A percentile compares a stretch with the other conserved stretches of the same genome.
phyloP scores from a whole-genome alignment of 2,113 vertebrate species.

The Neofelis nebulosa region DNA sequence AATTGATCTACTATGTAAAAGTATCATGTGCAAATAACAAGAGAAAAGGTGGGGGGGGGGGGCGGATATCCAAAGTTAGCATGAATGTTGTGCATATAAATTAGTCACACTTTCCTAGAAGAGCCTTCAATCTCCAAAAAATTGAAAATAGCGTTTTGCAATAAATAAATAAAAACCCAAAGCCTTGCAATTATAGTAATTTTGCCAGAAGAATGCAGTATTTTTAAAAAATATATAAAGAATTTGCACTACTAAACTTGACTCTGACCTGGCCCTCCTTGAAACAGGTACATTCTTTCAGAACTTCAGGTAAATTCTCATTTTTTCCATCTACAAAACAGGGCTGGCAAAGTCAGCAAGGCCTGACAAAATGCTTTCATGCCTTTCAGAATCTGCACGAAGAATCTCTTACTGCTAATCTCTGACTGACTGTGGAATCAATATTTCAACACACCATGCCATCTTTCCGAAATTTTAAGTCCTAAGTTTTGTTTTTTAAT shows the following conservation, averaged over 20 bases:
- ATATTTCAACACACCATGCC: background rate
- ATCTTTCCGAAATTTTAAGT: constrained; percentile 28
- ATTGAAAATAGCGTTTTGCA: background rate
- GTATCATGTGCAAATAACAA: background rate
- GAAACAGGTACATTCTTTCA: background rate
- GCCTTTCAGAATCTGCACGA: background rate
- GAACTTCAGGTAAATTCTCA: background rate
- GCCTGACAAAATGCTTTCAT: background rate
- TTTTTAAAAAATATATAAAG: background rate
- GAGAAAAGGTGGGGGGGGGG: background rate
- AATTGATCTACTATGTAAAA: background rate
- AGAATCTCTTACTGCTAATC: background rate
- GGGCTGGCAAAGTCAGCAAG: background rate
- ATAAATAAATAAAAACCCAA: constrained; percentile 12
- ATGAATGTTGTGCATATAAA: background rate
- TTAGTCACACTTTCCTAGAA: background rate
- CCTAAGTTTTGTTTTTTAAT: constrained; percentile 9
- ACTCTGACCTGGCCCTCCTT: background rate
- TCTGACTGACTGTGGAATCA: background rate
- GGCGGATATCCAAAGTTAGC: background rate
- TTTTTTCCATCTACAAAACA: constrained; percentile 10
- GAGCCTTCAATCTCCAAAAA: background rate
- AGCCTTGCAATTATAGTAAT: background rate
- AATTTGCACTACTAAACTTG: background rate
- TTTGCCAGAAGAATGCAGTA: background rate